These are phyloP conservation scores for Dermochelys coriacea DNA, from an alignment of 2,797 vertebrate genomes.

Conservation along the genomic window DNA sequence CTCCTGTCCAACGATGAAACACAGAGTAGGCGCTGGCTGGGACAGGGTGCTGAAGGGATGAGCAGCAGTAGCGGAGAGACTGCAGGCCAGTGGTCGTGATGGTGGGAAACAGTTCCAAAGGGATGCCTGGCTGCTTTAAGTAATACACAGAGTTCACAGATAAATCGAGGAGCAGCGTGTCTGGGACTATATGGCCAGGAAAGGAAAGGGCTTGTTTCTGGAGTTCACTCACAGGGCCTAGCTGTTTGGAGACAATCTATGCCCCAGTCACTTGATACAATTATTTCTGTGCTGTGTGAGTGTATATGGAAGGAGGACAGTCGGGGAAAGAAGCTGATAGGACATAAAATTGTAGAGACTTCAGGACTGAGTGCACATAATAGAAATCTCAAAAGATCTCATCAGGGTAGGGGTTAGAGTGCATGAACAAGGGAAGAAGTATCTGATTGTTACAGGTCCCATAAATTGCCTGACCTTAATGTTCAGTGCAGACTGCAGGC, in stretches of 20 bases:
- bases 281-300: conserved; percentile 21
- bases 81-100: not conserved
- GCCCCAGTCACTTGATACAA: not conserved
- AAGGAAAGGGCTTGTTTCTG: not conserved
- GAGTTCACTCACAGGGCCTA: not conserved
- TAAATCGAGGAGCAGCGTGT: not conserved
- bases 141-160: not conserved
- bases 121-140: not conserved
- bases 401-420: conserved; percentile 44
- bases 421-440: not conserved
- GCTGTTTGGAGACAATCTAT: conserved; percentile 37
- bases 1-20: not conserved
- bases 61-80: not conserved
- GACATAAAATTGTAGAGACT: not conserved
- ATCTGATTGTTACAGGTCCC: not conserved
- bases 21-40: not conserved
- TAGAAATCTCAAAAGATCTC: not conserved
- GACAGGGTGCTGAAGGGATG: not conserved
- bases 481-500: not conserved
- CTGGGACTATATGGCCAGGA: not conserved
- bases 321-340: not conserved
- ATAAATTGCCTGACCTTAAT: not conserved
- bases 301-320: not conserved
- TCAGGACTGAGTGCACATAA: not conserved
- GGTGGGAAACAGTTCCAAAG: not conserved